Evolutionary conservation across 2,113 vertebrate species (phyloP).

Genomic region (Phodopus roborovskii): DNA sequence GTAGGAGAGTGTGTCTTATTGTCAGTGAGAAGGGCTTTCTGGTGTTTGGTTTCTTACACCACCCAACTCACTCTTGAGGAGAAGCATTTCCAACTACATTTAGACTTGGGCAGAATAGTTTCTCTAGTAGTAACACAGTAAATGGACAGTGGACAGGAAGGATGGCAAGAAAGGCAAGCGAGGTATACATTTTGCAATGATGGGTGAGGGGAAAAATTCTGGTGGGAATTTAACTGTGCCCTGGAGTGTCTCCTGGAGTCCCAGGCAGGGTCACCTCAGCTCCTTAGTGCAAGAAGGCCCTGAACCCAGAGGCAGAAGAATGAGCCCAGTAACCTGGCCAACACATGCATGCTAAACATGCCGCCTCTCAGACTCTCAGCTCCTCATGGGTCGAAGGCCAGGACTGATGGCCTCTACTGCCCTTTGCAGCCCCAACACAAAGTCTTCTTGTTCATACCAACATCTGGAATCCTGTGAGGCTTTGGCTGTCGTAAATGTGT

Average conservation of each 20-base stretch:
- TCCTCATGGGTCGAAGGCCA: background rate
- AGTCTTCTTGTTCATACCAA: background rate
- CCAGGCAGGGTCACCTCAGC: background rate
- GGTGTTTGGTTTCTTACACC: background rate
- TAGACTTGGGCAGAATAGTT: background rate
- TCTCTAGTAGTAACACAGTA: background rate
- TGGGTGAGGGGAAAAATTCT: background rate
- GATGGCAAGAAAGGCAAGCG: background rate
- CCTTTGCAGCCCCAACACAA: background rate
- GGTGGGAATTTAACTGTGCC: background rate
- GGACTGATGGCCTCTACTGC: background rate
- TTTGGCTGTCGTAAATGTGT: background rate
- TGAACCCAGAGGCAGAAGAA: background rate
- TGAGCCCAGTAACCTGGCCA: background rate
- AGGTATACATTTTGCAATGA: background rate
- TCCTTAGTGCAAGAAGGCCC: background rate
- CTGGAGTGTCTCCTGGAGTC: background rate
- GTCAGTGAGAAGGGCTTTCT: background rate
- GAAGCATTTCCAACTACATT: background rate
- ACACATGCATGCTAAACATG: rapidly evolving
- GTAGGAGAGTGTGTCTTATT: background rate
- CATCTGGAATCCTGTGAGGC: background rate
- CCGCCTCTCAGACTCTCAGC: background rate
- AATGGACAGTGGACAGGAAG: background rate
- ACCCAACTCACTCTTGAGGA: background rate